Conservation (phyloP, 30 jellyfish, hydroid and myxozoan genomes). For the Cassiopea andromeda region DNA sequence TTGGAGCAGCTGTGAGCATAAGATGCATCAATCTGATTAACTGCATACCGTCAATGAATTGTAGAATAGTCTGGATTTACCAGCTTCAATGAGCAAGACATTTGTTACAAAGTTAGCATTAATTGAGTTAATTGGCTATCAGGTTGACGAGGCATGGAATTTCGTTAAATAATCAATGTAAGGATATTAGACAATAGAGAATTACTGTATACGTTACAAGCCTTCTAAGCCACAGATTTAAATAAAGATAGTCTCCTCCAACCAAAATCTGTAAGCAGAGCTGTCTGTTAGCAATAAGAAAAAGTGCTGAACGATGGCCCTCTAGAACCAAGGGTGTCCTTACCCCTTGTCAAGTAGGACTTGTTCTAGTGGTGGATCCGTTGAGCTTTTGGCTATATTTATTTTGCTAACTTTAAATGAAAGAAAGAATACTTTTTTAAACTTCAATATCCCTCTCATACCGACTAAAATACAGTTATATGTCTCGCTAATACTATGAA, state of each 20-base stretch:
- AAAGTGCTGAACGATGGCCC: not conserved
- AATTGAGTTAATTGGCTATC: slow-evolving; percentile 57
- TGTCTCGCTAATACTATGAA: no score
- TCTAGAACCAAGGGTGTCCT: not conserved
- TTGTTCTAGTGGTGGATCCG: not conserved
- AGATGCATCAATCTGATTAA: slow-evolving; percentile 43
- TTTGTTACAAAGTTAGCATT: slow-evolving; percentile 35
- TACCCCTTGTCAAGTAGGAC: not conserved
- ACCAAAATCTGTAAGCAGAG: slow-evolving; percentile 57
- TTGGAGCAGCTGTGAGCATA: not conserved
- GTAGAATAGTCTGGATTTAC: slow-evolving; percentile 23
- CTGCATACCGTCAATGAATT: slow-evolving; percentile 12
- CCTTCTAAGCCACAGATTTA: slow-evolving; percentile 21
- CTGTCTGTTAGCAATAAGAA: not conserved
- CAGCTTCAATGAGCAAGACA: slow-evolving; percentile 29
- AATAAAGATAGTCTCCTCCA: slow-evolving; percentile 43
- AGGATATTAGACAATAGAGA: slow-evolving; percentile 35
- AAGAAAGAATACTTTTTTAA: no score
- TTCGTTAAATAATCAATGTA: slow-evolving; percentile 48
- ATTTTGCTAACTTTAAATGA: no score
- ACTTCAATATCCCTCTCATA: no score
- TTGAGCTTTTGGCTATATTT: not conserved
- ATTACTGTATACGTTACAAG: slow-evolving; percentile 8
- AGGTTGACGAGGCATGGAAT: slow-evolving; percentile 28
- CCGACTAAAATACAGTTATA: no score